These are phyloP conservation scores for Temnothorax curvispinosus DNA, from an alignment of 1,140 invertebrate species.

Conservation along the genomic window DNA sequence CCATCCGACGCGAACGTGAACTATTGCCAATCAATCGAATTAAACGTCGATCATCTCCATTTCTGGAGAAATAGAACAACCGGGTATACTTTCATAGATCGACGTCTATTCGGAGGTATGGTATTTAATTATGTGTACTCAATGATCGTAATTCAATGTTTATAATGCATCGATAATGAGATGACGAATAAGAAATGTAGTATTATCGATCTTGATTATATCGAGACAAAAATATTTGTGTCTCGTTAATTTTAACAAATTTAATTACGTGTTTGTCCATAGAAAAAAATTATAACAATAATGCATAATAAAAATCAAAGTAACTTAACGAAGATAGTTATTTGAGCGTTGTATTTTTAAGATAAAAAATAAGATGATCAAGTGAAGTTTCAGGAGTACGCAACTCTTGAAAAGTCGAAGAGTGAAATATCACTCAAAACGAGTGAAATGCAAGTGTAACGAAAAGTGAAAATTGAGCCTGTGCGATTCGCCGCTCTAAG, in stretches of 20 bases:
- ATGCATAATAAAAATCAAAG: too few relatives aligned
- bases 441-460: too few relatives aligned
- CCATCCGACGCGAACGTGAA: not conserved
- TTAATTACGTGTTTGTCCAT: not conserved
- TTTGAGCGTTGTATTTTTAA: too few relatives aligned
- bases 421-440: too few relatives aligned
- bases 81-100: not conserved
- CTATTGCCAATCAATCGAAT: slow-evolving; percentile 46
- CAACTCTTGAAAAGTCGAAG: too few relatives aligned
- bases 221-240: not conserved
- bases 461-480: too few relatives aligned
- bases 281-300: not conserved
- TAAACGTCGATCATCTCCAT: slow-evolving; percentile 48
- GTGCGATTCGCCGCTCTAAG: too few relatives aligned
- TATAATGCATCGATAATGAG: not conserved
- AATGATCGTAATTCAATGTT: not conserved
- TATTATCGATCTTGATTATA: slow-evolving; percentile 27
- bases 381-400: too few relatives aligned
- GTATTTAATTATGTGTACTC: slow-evolving; percentile 24
- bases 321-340: too few relatives aligned
- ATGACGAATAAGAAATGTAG: not conserved
- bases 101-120: slow-evolving; percentile 1
- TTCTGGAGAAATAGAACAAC: slow-evolving; percentile 21
- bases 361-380: too few relatives aligned
- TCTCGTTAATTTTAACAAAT: not conserved